Percentiles rank a stretch among this genome's conserved stretches.
phyloP scores from a whole-genome alignment of 2,888 invertebrate genomes.

The Netelia inedita region DNA sequence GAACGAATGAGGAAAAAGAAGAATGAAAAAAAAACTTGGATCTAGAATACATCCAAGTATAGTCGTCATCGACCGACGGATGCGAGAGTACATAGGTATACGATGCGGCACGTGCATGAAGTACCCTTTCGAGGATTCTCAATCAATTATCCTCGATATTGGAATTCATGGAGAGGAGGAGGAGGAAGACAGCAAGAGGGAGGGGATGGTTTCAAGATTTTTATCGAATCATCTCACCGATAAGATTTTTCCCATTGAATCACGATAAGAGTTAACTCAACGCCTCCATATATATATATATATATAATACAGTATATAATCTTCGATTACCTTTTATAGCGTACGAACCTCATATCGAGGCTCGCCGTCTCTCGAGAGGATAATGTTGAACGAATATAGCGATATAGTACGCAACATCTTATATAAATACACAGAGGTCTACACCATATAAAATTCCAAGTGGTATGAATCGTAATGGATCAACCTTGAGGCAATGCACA shows the following conservation, averaged over 20 bases:
- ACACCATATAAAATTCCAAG: neutral
- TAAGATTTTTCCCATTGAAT: slow-evolving; percentile 9
- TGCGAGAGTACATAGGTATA: slow-evolving; percentile 19
- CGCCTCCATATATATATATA: neutral
- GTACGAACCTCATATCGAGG: slow-evolving; percentile 1
- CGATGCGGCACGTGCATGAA: slow-evolving; percentile 25
- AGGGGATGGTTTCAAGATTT: slow-evolving; percentile 30
- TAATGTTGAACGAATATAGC: slow-evolving; percentile 42
- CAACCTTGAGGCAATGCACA: slow-evolving; percentile 43
- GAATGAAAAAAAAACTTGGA: slow-evolving; percentile 16
- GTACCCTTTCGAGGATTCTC: slow-evolving; percentile 60
- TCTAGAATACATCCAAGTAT: slow-evolving; percentile 33
- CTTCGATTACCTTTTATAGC: slow-evolving; percentile 48
- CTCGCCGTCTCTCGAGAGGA: slow-evolving; percentile 11
- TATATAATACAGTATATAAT: neutral
- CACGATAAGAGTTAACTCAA: slow-evolving; percentile 2
- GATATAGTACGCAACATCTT: neutral
- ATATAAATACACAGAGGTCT: neutral
- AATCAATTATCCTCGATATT: slow-evolving; percentile 63
- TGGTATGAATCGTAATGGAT: slow-evolving; percentile 42
- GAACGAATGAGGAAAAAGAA: slow-evolving; percentile 46
- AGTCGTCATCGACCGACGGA: slow-evolving; percentile 32
- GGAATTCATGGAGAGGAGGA: slow-evolving; percentile 34
- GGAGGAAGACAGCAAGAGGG: too few relatives aligned
- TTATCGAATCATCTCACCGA: slow-evolving; percentile 44